Evolutionary conservation across 2,888 invertebrate genomes (phyloP).

Genomic region (Bembecia ichneumoniformis): DNA sequence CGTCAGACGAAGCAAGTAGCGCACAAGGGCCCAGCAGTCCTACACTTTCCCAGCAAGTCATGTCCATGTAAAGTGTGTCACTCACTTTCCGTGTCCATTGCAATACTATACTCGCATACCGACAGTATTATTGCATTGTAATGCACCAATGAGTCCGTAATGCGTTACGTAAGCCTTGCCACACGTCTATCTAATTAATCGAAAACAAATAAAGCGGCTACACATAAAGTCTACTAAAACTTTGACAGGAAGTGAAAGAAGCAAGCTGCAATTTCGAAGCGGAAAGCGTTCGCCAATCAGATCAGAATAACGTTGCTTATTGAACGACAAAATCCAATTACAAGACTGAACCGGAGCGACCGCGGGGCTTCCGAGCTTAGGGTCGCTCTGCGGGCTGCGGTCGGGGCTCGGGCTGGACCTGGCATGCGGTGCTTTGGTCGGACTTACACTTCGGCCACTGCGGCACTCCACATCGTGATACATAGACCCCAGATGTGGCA

Average conservation of each 20-base stretch:
- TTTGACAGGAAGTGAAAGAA: conserved; percentile 43
- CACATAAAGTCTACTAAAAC: conserved; percentile 45
- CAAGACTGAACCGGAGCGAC: conserved; percentile 67
- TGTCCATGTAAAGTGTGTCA: conserved; percentile 34
- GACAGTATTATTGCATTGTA: conserved; percentile 38
- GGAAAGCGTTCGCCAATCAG: conserved; percentile 64
- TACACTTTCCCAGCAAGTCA: conserved; percentile 72
- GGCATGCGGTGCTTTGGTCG: conserved; percentile 48
- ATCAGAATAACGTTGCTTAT: conserved; percentile 60
- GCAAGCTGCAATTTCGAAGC: conserved; percentile 64
- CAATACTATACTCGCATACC: conserved; percentile 28
- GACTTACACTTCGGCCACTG: conserved; percentile 49
- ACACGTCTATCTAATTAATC: conserved; percentile 18
- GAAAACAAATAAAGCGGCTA: conserved; percentile 54
- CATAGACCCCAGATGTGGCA: conserved; percentile 21
- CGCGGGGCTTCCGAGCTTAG: conserved; percentile 61
- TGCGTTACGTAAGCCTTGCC: conserved; percentile 50
- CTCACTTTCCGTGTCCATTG: conserved; percentile 29
- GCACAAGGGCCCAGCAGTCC: conserved; percentile 68
- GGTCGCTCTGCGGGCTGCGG: conserved; percentile 54
- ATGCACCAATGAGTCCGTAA: conserved; percentile 45
- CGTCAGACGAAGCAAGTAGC: conserved; percentile 60
- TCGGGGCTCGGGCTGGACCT: conserved; percentile 41
- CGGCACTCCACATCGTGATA: conserved; percentile 49
- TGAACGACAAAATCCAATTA: conserved; percentile 69